A percentile compares a stretch with the other conserved stretches of the same genome.
Conservation (phyloP, 2,113 vertebrate genomes). For the Entomyzon cyanotis region DNA sequence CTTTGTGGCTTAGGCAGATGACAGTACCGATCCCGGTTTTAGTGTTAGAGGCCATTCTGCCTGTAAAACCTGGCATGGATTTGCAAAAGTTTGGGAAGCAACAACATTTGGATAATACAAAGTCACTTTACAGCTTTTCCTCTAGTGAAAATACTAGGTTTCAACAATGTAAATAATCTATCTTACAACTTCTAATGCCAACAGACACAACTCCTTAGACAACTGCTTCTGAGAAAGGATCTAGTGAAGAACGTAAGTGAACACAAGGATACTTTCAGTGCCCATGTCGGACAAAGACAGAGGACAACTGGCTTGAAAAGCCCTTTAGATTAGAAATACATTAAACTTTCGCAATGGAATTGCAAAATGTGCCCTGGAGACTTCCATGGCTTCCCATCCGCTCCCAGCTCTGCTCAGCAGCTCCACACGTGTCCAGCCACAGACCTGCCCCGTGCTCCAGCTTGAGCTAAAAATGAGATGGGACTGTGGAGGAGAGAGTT, state of each 20-base stretch:
- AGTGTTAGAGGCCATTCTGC: not conserved
- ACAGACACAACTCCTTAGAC: not conserved
- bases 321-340: not conserved
- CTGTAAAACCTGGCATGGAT: slow-evolving; percentile 50
- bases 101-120: not conserved
- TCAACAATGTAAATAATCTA: not conserved
- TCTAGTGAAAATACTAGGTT: not conserved
- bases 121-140: not conserved
- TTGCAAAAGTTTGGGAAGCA: not conserved
- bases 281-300: not conserved
- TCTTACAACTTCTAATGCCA: not conserved
- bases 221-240: not conserved
- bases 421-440: not conserved
- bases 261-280: not conserved
- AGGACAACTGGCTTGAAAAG: not conserved
- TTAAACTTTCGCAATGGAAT: not conserved
- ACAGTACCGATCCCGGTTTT: not conserved
- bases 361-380: not conserved
- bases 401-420: not conserved
- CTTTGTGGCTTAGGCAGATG: slow-evolving; percentile 38
- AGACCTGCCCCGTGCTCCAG: not conserved
- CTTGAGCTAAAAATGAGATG: not conserved
- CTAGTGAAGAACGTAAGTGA: not conserved
- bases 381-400: fast-evolving
- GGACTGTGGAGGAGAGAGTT: not conserved